Evolutionary conservation across 2,113 vertebrate species (phyloP), one percentile per base, ranked within the genome.

Genomic region (Calypte anna): DNA sequence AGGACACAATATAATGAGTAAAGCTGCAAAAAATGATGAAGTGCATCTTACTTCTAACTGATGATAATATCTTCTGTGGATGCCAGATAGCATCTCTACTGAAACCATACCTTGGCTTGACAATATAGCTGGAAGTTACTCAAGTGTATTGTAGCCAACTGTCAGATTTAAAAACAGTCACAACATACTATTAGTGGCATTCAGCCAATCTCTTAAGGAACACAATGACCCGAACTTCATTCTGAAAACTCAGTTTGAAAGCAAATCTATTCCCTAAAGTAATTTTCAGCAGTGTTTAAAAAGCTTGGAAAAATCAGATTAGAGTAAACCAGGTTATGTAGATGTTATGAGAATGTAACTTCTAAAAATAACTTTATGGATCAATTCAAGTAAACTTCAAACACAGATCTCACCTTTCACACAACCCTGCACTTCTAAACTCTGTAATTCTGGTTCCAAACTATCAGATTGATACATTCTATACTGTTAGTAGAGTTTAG

Each of bases 231-330:
- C 51, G 40, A 96, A 94, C 94, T 97, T 97, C 94, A 97, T 97
- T 97, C 94, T 91, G 95, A 97, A 96, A 97, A 96, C 91, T 95
- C 94, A 64, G 94, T 97, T 97, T 97, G 95, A 97, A 97, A 97
- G 96, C 89, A 92, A 96, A 93, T 94, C 95, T 97, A 97, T 96
- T 97, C 97, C 97, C 97, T 97, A 97, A 97, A 97, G 97, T 94
- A 96, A 97, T 97, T 97, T 93, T 86, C 95, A 95, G 93, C 86
- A 96, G 84, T 97, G 91, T 88, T 97, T 97, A 97, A 97, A 96
- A 96, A 97, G 94, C 96, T 94, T 92, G 91, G 96, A 86, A 94
- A 89, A 95, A 97, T 97, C 91, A 95, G 97, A 97, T 97, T 97
- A 97, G 90, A 96, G 88, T 91, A 97, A 97, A 97, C 84, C 86